Evolutionary conservation across 2,888 invertebrate genomes (phyloP), one percentile per base, ranked within the genome.

Genomic region (Cyrtodaria siliqua): DNA sequence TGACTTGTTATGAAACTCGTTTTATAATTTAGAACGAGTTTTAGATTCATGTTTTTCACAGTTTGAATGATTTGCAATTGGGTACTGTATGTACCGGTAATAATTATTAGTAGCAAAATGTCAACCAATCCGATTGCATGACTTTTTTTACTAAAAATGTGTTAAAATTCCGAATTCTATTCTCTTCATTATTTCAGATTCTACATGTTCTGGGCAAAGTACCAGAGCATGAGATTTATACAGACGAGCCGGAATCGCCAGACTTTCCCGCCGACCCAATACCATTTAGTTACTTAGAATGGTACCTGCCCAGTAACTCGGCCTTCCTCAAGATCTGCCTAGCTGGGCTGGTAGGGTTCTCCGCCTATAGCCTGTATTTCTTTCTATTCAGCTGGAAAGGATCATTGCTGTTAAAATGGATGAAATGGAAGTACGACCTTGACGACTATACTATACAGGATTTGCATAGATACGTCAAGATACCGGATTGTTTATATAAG

Each of bases 211-310:
- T 87, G 73, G 89, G 89, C 4, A 83, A 82, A 53, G 83, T 92
- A 14, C 40, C 76, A 27, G 61, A 79, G 38, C 72, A 84, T 66
- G 79, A 89, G 52, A 90, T 92, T 27, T 87, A 87, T 85, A 61
- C 80, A 40, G 81, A 83, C 27, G 91, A 91, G 77, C 89, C 90
- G 16, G 84, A 86, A 55, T 79, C 76, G 1, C 20, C 33, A 4
- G 79, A 79, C 38, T 70, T 53, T 38, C 79, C 81, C 23, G 79
- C 81, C 1, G 8, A 24, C 8, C 77, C 77, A 1, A 47, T 79
- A 1, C 47, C 52, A 0, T 69, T 52, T 20, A 61, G 63, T 18
- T 63, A 67, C 18, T 20, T 79, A 0, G 80, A 83, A 29, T 40
- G 52, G n/a, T 71, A 72, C 29, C 59, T 79, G 0, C 83, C 83